A percentile compares a stretch with the other conserved stretches of the same genome.
These are phyloP conservation scores for Danio choprae DNA, from an alignment of 2,797 vertebrate species.

Conservation along the genomic window DNA sequence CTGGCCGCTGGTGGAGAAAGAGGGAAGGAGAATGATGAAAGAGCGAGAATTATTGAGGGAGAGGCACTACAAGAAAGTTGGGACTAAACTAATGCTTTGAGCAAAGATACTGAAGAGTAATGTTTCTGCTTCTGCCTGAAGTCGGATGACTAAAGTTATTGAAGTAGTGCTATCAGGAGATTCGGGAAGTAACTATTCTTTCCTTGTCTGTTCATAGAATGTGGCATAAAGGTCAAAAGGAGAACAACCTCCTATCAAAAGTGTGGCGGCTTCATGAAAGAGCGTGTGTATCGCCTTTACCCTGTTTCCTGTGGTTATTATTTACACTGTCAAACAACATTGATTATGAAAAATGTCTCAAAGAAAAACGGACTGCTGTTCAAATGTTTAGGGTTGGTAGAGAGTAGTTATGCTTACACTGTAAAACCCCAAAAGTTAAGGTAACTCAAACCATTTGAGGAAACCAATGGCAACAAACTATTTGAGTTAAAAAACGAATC, in stretches of 20 bases:
- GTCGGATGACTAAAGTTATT: conserved; percentile 3
- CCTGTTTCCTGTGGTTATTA: conserved; percentile 56
- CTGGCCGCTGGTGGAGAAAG: conserved; percentile 57
- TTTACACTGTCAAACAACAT: background rate
- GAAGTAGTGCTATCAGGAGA: background rate
- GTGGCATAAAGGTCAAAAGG: conserved; percentile 49
- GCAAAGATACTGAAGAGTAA: background rate
- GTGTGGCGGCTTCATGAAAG: conserved; percentile 72
- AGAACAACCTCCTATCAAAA: conserved; percentile 19
- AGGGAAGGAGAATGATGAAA: conserved; percentile 28
- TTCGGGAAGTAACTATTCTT: conserved; percentile 12
- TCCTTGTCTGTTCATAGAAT: conserved; percentile 24
- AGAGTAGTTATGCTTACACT: background rate
- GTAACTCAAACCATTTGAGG: too few species aligned
- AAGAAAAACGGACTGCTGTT: background rate
- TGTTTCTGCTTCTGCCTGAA: conserved; percentile 7
- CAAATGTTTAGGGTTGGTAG: background rate
- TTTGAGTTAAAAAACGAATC: too few species aligned
- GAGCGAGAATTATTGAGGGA: conserved; percentile 17
- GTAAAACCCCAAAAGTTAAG: too few species aligned
- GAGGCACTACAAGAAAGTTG: background rate
- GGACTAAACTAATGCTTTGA: background rate
- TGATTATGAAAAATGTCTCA: background rate
- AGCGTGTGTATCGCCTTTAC: conserved; percentile 70
- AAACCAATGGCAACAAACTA: too few species aligned